Evolutionary conservation across 2,888 invertebrate genomes (phyloP), one percentile per base, ranked within the genome.

Genomic region (Leptogaster cylindrica): DNA sequence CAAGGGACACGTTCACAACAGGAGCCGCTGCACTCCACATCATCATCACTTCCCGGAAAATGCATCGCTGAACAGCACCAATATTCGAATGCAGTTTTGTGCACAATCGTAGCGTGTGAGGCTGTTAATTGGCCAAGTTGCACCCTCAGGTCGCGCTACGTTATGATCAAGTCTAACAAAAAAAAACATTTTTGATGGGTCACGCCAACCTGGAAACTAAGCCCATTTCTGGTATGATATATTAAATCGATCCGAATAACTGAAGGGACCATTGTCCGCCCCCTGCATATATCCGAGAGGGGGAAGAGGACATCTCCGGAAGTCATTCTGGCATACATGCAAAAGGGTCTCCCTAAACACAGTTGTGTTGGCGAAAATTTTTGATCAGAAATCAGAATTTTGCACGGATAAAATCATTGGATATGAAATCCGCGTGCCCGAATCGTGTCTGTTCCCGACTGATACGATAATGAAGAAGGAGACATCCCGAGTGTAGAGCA

Each of bases 41-140:
- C n/a, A n/a, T n/a, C 12, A 36, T 12, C 12, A 44, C 5, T 52
- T 14, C 51, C 31, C 14, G 33, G 20, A 48, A 52, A n/a, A 31
- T 31, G 52, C 52, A 52, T n/a, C n/a, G n/a, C n/a, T n/a, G n/a
- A n/a, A n/a, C n/a, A n/a, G n/a, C n/a, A n/a, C n/a, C n/a, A n/a
- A n/a, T n/a, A n/a, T n/a, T n/a, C n/a, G n/a, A n/a, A n/a, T n/a
- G n/a, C n/a, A n/a, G n/a, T n/a, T n/a, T n/a, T n/a, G n/a, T 16
- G 25, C 18, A 5, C 31, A 28, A 18, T 33, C 31, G 52, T 52
- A 36, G 48, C 65, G 65, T 65, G 65, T 33, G 50, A 65, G 48
- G 65, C 36, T 65, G 65, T 65, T 65, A 65, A 65, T 65, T 65
- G 65, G 65, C 33, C 65, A 50, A 39, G 65, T 65, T 65, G 65